Evolutionary conservation across 2,888 invertebrate genomes (phyloP).

Genomic region (Chymomyza amoena): DNA sequence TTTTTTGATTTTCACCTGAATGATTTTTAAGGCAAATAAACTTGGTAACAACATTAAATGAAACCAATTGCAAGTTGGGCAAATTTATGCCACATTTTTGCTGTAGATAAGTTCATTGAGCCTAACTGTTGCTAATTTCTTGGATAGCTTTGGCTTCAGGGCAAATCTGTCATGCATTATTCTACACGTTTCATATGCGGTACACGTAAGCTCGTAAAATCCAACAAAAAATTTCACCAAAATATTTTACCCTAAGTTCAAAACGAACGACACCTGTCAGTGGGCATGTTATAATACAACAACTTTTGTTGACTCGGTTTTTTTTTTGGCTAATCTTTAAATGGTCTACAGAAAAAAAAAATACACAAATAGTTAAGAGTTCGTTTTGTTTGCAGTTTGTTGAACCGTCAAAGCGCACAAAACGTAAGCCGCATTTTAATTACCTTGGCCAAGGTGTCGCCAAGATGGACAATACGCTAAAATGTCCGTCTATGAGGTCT

Average conservation of each 20-base stretch:
- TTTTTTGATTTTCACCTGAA: background rate
- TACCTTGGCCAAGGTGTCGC: slow-evolving; percentile 10
- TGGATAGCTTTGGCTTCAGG: background rate
- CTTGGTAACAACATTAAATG: background rate
- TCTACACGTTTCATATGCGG: slow-evolving; percentile 65
- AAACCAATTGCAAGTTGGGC: background rate
- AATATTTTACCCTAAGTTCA: slow-evolving; percentile 39
- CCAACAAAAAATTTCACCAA: slow-evolving; percentile 60
- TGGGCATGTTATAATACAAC: slow-evolving; percentile 23
- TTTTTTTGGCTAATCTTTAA: slow-evolving; percentile 55
- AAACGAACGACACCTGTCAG: slow-evolving; percentile 49
- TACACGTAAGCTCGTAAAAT: slow-evolving; percentile 48
- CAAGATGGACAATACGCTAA: slow-evolving; percentile 10
- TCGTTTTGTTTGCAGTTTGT: slow-evolving; percentile 51
- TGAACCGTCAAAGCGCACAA: slow-evolving; percentile 43
- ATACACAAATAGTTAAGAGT: slow-evolving; percentile 17
- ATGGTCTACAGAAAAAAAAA: slow-evolving; percentile 18
- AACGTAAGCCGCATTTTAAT: slow-evolving; percentile 62
- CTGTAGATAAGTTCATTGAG: background rate
- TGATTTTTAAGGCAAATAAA: background rate
- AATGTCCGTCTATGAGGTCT: slow-evolving; percentile 58
- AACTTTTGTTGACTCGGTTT: background rate
- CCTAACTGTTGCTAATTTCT: background rate
- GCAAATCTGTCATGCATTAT: slow-evolving; percentile 29
- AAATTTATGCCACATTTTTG: background rate